Conservation (phyloP, 2,888 invertebrate species). For the Ommatoiulus sabulosus region DNA sequence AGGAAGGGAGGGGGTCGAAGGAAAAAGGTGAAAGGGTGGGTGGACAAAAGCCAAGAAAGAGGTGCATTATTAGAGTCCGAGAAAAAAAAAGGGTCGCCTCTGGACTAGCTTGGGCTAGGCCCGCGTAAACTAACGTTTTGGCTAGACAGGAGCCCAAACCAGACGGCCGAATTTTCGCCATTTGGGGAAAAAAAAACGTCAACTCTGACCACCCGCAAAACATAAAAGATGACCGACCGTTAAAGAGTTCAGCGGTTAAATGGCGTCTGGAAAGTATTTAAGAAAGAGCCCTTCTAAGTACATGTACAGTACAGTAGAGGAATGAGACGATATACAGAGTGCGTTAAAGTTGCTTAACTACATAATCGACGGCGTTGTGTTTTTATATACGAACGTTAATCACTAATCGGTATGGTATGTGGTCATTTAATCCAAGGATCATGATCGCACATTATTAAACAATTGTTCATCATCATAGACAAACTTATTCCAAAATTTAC, state of each 20-base stretch:
- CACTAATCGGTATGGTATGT: too few species aligned
- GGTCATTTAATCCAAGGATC: too few species aligned
- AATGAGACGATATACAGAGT: too few species aligned
- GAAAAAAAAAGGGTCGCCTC: conserved; percentile 11
- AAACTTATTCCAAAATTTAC: too few species aligned
- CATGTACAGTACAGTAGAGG: too few species aligned
- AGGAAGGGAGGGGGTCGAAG: not conserved
- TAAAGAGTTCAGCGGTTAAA: not conserved
- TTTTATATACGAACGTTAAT: too few species aligned
- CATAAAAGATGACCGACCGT: not conserved
- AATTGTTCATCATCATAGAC: too few species aligned
- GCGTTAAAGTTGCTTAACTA: too few species aligned
- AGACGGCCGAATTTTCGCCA: not conserved
- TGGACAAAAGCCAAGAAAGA: conserved; percentile 31
- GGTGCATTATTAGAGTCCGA: not conserved
- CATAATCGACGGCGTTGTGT: too few species aligned
- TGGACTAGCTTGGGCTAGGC: not conserved
- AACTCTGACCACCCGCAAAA: not conserved
- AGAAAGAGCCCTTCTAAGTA: too few species aligned
- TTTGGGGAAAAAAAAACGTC: not conserved
- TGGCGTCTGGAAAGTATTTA: too few species aligned
- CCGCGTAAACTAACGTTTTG: not conserved
- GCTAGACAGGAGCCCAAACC: conserved; percentile 1
- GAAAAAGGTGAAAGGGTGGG: conserved; percentile 26
- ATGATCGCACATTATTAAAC: too few species aligned